These are phyloP conservation scores for Lates japonicus DNA, from an alignment of 2,797 vertebrate genomes.

Conservation along the genomic window DNA sequence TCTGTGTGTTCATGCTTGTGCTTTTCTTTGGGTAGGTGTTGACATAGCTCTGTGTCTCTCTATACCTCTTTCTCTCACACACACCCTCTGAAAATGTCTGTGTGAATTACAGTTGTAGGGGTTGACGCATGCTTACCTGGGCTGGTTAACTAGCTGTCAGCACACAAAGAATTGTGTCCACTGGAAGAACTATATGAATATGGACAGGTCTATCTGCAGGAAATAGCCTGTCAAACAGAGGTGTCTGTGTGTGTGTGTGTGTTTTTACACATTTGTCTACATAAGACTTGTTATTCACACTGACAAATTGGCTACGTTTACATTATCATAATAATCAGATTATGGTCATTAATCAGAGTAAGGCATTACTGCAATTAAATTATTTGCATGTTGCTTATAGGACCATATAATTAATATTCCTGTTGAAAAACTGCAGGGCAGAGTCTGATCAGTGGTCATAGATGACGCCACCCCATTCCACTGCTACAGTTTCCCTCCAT, in stretches of 20 bases:
- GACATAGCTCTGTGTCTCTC: constrained; percentile 15
- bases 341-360: constrained; percentile 36
- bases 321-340: constrained; percentile 6
- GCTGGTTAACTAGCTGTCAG: constrained; percentile 78
- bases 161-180: constrained; percentile 58
- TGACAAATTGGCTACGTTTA: constrained; percentile 1
- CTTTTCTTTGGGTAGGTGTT: constrained; percentile 12
- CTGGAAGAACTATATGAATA: constrained; percentile 57
- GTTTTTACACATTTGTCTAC: not conserved
- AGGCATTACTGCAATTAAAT: constrained; percentile 14
- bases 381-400: constrained; percentile 2
- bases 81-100: constrained; percentile 19
- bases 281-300: constrained; percentile 4
- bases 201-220: constrained; percentile 77
- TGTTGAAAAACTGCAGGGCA: not conserved
- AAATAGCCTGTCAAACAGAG: constrained; percentile 64
- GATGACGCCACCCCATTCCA: not conserved
- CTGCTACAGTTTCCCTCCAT: not conserved
- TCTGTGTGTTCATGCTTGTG: not conserved
- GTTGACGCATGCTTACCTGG: constrained; percentile 36
- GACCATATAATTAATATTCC: constrained; percentile 16
- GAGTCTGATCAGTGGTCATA: not conserved
- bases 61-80: not conserved
- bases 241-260: constrained; percentile 11
- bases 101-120: constrained; percentile 55